Evolutionary conservation across 92 coral and sea anemone genomes (phyloP).

Genomic region (Palythoa heliodiscus): DNA sequence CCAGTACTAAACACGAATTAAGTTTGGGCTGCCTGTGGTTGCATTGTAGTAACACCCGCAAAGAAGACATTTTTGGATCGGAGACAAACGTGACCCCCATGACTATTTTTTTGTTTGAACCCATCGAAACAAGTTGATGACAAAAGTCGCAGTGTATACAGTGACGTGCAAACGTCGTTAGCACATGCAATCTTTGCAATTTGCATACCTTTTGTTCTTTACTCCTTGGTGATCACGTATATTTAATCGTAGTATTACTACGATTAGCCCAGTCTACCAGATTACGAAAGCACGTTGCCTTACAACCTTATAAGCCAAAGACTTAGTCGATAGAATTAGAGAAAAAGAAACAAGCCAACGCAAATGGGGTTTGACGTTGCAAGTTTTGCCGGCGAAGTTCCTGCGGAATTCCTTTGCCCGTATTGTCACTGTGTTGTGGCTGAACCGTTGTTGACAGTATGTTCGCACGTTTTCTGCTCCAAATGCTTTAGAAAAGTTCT

Average conservation of each 20-base stretch:
- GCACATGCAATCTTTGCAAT: not conserved
- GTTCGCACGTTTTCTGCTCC: constrained; percentile 80
- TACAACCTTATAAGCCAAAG: not conserved
- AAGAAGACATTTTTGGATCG: not conserved
- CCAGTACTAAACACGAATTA: too few species aligned
- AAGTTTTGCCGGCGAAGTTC: constrained; percentile 73
- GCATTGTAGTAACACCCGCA: too few species aligned
- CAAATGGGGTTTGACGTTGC: constrained; percentile 87
- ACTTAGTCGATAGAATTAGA: not conserved
- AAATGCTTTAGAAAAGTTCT: constrained; percentile 78
- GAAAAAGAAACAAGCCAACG: not conserved
- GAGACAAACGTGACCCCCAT: constrained; percentile 15
- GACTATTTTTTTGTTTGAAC: not conserved
- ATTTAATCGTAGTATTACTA: too few species aligned
- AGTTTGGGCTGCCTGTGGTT: too few species aligned
- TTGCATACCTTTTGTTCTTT: not conserved
- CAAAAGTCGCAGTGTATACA: constrained; percentile 15
- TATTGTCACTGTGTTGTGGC: constrained; percentile 80
- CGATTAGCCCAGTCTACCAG: not conserved
- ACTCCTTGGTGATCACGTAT: constrained; percentile 9
- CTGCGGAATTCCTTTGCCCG: constrained; percentile 77
- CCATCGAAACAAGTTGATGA: not conserved
- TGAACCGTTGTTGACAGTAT: constrained; percentile 71
- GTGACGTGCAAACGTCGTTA: not conserved
- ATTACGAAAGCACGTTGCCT: not conserved